phyloP scores from a whole-genome alignment of 2,113 vertebrate species.

The Scopus umbretta region DNA sequence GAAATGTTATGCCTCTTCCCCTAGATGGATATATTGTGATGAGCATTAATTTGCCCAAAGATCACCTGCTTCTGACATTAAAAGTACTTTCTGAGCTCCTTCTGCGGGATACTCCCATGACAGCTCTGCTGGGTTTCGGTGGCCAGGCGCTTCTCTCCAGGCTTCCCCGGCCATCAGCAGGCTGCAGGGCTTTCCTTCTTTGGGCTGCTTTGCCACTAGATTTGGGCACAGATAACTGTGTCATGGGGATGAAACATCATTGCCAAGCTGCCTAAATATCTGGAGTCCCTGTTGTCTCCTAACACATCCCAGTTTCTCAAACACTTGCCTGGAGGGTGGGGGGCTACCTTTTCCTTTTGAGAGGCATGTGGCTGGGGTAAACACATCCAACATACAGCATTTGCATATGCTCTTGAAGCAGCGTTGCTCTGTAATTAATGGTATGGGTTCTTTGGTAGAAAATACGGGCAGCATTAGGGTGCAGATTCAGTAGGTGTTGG shows the following conservation, averaged over 20 bases:
- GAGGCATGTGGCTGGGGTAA: background rate
- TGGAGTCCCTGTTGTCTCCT: background rate
- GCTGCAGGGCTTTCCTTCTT: background rate
- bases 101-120: background rate
- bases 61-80: background rate
- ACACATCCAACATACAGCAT: background rate
- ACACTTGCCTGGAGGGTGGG: background rate
- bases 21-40: background rate
- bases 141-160: accelerated
- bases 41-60: background rate
- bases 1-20: background rate
- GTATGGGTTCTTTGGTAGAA: background rate
- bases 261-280: background rate
- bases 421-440: background rate
- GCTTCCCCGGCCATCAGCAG: background rate
- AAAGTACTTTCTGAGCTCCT: background rate
- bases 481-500: background rate
- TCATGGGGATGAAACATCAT: background rate
- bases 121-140: background rate
- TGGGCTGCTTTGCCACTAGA: background rate
- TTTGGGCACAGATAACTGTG: background rate
- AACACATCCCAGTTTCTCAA: background rate
- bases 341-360: background rate
- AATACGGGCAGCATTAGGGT: background rate
- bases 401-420: background rate